Evolutionary conservation across 2,888 invertebrate species (phyloP).

Genomic region (Furcula furcula): DNA sequence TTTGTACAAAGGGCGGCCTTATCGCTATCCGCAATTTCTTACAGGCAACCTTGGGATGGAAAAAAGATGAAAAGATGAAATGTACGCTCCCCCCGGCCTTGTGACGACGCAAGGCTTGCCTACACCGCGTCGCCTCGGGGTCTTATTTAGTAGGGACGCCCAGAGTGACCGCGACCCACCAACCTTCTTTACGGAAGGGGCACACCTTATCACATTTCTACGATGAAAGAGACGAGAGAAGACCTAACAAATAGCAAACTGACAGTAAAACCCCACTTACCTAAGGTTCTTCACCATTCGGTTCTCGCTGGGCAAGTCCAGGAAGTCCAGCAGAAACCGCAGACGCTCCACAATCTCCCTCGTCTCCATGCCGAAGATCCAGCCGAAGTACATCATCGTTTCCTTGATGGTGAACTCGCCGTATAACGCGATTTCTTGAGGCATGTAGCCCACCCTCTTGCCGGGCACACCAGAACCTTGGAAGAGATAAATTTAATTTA

Average conservation of each 20-base stretch:
- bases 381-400: slow-evolving; percentile 98
- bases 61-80: too few species aligned
- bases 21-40: too few species aligned
- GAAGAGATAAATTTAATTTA: background rate
- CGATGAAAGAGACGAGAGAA: too few species aligned
- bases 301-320: slow-evolving; percentile 93
- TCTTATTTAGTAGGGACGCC: too few species aligned
- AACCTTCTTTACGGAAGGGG: too few species aligned
- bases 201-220: too few species aligned
- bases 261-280: slow-evolving; percentile 36
- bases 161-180: too few species aligned
- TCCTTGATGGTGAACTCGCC: slow-evolving; percentile 97
- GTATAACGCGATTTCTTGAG: slow-evolving; percentile 94
- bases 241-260: background rate
- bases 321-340: slow-evolving; percentile 93
- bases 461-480: slow-evolving; percentile 94
- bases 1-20: too few species aligned
- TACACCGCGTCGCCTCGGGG: too few species aligned
- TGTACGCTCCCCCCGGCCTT: too few species aligned
- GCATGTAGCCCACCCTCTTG: slow-evolving; percentile 98
- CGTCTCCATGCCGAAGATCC: slow-evolving; percentile 96
- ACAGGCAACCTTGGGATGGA: too few species aligned
- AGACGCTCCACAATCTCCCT: slow-evolving; percentile 90
- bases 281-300: slow-evolving; percentile 83
- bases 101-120: too few species aligned